Conservation (phyloP, 2,797 vertebrate species). For the Distichodus sexfasciatus region DNA sequence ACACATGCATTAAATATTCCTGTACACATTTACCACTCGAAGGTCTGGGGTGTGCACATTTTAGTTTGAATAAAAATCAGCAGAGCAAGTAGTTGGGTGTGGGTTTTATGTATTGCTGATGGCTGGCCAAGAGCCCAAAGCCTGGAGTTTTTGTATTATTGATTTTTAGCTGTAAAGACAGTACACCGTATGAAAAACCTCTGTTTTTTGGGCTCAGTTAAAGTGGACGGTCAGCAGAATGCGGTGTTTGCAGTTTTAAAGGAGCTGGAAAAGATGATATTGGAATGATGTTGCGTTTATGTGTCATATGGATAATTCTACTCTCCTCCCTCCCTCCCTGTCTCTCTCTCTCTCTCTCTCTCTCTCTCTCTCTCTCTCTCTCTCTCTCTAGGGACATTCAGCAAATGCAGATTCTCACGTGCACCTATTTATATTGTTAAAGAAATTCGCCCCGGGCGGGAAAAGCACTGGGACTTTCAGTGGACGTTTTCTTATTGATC, state of each 20-base stretch:
- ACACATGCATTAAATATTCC: background rate
- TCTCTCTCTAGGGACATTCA: background rate
- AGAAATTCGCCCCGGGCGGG: conserved; percentile 50
- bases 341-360: background rate
- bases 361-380: background rate
- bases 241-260: background rate
- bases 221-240: conserved; percentile 6
- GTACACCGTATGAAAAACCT: conserved; percentile 40
- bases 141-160: conserved; percentile 56
- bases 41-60: conserved; percentile 31
- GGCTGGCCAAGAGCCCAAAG: conserved; percentile 56
- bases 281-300: background rate
- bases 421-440: conserved; percentile 49
- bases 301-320: background rate
- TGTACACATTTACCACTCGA: background rate
- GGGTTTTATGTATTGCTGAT: conserved; percentile 57
- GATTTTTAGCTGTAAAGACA: conserved; percentile 55
- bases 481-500: conserved; percentile 77
- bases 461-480: conserved; percentile 69
- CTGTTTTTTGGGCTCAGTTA: conserved; percentile 51
- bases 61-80: background rate
- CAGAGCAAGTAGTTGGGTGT: conserved; percentile 42
- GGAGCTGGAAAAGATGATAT: background rate
- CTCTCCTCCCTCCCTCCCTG: too few species aligned
- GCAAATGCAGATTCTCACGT: conserved; percentile 48